These are phyloP conservation scores for Eulimnadia texana DNA, from an alignment of 1,140 invertebrate genomes.

Conservation along the genomic window DNA sequence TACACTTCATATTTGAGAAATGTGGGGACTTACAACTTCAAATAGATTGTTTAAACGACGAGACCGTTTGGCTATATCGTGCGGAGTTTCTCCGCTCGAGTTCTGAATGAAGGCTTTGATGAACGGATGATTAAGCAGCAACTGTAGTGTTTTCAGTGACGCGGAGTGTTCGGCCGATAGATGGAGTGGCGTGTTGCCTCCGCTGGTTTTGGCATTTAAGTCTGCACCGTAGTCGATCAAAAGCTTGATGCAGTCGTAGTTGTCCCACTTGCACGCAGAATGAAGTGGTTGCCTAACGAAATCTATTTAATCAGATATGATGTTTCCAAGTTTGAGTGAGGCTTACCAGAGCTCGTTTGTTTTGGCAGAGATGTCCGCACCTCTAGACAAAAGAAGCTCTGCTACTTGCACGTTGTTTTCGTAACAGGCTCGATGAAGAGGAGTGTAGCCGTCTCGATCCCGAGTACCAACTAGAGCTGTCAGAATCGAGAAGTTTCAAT, in stretches of 20 bases:
- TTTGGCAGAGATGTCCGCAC: slow-evolving; percentile 53
- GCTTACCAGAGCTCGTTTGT: slow-evolving; percentile 60
- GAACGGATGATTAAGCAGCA: slow-evolving; percentile 58
- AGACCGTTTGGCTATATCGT: slow-evolving; percentile 46
- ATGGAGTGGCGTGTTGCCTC: slow-evolving; percentile 64
- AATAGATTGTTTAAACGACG: neutral
- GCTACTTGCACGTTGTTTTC: slow-evolving; percentile 65
- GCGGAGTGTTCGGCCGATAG: slow-evolving; percentile 55
- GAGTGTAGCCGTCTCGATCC: slow-evolving; percentile 83
- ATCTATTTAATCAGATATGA: no score
- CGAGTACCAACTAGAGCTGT: slow-evolving; percentile 47
- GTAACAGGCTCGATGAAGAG: slow-evolving; percentile 82
- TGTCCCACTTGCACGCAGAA: slow-evolving; percentile 79
- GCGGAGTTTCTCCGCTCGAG: slow-evolving; percentile 58
- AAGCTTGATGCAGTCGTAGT: slow-evolving; percentile 51
- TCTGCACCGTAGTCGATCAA: slow-evolving; percentile 73
- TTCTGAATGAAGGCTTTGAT: slow-evolving; percentile 45
- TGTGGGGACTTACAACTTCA: neutral
- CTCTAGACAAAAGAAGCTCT: slow-evolving; percentile 50
- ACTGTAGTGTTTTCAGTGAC: slow-evolving; percentile 48
- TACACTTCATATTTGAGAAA: neutral
- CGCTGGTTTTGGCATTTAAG: slow-evolving; percentile 70
- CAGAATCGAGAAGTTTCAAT: slow-evolving; percentile 40
- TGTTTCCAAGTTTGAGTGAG: neutral
- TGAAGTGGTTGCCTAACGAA: slow-evolving; percentile 69